Base-by-base conservation (phyloP, 2,888 invertebrate genomes). In the Odontomyia ornata region DNA sequence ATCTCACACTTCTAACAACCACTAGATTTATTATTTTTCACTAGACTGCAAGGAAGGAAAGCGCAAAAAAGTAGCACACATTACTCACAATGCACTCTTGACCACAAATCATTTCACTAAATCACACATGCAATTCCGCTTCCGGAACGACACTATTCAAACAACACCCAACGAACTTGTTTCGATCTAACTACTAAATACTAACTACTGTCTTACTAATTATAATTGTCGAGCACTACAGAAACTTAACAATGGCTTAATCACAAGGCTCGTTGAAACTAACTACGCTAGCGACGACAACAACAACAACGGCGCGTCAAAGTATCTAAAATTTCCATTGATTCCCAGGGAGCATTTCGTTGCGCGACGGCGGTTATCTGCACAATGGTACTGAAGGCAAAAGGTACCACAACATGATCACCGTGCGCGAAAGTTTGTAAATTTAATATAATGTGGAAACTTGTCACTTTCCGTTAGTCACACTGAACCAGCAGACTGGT, bases 51-150 rank as follows among this genome's bases (percentile, higher is more conserved):
- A 15, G 7, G 13, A 52, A 52, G 2, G 18, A 52, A 52, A 52
- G 52, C 52, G 52, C 52, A n/a, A 52, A 52, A 36, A n/a, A 52
- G 52, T 52, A 52, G 52, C 18, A 18, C 52, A 52, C 52, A 52
- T 52, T 52, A 52, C 52, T 52, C 52, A 52, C 52, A 52, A 52
- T 52, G 52, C 52, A 52, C n/a, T 52, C 13, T 4, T 52, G 52
- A 52, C 52, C 52, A 52, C 52, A 52, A 52, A 52, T 52, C 52
- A 52, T 52, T 52, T 52, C 52, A 52, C 52, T 52, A 52, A 52
- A 52, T 52, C 52, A 52, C 52, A 52, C 13, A 52, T 52, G 52
- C 52, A 52, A 52, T 52, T 52, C 52, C 52, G 52, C 52, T 52
- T 52, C 52, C 52, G 52, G 52, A 52, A n/a, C 52, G 18, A 52